A percentile compares a stretch with the other conserved stretches of the same genome.
phyloP scores from a whole-genome alignment of 2,113 vertebrate species.

The Notarius lentiginosus region DNA sequence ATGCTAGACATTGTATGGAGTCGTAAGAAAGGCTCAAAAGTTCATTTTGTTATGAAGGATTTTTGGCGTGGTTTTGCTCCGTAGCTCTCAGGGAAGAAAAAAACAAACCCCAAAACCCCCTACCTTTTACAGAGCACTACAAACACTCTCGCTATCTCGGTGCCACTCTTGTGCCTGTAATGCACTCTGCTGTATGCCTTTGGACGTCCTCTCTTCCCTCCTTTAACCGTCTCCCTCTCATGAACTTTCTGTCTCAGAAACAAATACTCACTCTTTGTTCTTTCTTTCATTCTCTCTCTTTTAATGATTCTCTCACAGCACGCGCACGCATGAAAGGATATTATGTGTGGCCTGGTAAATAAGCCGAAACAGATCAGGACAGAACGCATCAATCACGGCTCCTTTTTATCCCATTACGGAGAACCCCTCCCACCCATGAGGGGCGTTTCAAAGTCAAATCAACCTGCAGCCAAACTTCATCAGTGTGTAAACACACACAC shows the following conservation, averaged over 20 bases:
- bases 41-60: background rate
- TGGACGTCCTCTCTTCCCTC: background rate
- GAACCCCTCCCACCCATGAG: conserved; percentile 44
- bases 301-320: conserved; percentile 9
- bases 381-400: conserved; percentile 63
- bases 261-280: background rate
- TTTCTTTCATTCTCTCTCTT: background rate
- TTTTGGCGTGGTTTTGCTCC: background rate
- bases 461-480: conserved; percentile 36
- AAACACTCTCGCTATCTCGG: background rate
- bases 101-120: too few species aligned
- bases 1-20: background rate
- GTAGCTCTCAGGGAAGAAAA: background rate
- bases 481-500: background rate
- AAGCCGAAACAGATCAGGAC: conserved; percentile 54
- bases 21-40: background rate
- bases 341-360: conserved; percentile 55
- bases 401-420: conserved; percentile 55
- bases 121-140: conserved; percentile 4
- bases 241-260: background rate
- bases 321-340: conserved; percentile 8
- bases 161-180: background rate
- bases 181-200: background rate
- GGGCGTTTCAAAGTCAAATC: conserved; percentile 58
- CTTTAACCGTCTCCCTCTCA: background rate